phyloP scores from a whole-genome alignment of 2,113 vertebrate genomes.

The Lasiurus cinereus region DNA sequence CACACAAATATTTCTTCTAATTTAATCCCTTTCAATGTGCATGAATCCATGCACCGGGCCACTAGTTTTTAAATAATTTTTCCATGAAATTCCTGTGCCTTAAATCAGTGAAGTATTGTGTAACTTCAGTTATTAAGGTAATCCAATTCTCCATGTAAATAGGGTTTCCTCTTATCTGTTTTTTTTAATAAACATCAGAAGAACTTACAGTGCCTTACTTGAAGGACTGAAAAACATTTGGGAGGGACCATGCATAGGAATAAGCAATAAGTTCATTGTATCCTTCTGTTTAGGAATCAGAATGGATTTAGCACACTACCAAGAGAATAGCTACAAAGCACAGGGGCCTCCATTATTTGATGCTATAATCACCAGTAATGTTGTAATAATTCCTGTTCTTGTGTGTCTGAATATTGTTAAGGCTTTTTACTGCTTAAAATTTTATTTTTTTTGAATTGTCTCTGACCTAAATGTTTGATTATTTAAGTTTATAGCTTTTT shows the following conservation, averaged over 20 bases:
- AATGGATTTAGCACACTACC: background rate
- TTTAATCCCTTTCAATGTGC: too few species aligned
- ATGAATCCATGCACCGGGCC: too few species aligned
- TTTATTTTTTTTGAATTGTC: background rate
- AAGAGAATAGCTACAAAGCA: background rate
- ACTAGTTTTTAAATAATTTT: slow-evolving; percentile 4
- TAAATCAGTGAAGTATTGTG: background rate
- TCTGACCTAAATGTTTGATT: background rate
- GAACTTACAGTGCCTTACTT: background rate
- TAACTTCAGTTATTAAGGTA: background rate
- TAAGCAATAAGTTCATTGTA: background rate
- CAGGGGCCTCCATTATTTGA: background rate
- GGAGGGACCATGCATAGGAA: background rate
- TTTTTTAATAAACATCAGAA: background rate
- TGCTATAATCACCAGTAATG: background rate
- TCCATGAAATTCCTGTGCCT: background rate
- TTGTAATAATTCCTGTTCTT: background rate
- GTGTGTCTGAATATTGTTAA: background rate
- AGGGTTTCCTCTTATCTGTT: background rate
- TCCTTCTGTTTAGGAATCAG: background rate
- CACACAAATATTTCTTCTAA: too few species aligned
- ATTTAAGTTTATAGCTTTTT: background rate
- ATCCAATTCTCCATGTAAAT: background rate
- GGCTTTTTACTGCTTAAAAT: background rate
- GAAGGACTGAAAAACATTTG: background rate